These are phyloP conservation scores for Rhea pennata DNA, from an alignment of 2,113 vertebrate genomes.

Conservation along the genomic window DNA sequence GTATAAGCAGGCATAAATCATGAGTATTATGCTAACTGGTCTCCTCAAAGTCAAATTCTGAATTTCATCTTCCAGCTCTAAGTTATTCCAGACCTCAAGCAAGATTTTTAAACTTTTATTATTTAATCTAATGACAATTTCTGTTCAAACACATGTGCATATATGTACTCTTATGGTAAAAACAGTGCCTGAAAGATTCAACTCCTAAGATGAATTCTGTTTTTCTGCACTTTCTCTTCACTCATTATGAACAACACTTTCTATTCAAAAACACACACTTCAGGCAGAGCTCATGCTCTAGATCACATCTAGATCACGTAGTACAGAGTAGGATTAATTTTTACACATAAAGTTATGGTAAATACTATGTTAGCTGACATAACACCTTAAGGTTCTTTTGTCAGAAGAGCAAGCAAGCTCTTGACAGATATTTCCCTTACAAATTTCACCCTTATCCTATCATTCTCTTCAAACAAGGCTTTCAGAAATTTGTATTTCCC, in stretches of 20 bases:
- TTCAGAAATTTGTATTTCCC: neutral
- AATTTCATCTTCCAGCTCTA: neutral
- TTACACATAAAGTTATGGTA: neutral
- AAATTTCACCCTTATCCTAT: neutral
- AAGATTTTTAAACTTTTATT: neutral
- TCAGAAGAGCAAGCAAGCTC: neutral
- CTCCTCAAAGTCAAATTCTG: neutral
- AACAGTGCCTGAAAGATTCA: neutral
- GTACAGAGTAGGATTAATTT: neutral
- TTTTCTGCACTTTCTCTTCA: neutral
- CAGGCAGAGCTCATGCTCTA: neutral
- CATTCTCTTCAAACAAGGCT: neutral
- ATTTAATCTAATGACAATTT: neutral
- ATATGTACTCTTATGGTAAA: neutral
- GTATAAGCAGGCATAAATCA: neutral
- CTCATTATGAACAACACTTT: neutral
- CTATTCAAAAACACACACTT: neutral
- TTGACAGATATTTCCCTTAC: neutral
- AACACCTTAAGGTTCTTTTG: neutral
- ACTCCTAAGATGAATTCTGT: neutral
- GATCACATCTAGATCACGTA: neutral
- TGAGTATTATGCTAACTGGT: neutral
- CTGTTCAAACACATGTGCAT: neutral
- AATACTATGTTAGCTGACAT: neutral
- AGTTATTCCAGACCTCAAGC: neutral